Conservation (phyloP, 2,797 vertebrate species). For the Enoplosus armatus region DNA sequence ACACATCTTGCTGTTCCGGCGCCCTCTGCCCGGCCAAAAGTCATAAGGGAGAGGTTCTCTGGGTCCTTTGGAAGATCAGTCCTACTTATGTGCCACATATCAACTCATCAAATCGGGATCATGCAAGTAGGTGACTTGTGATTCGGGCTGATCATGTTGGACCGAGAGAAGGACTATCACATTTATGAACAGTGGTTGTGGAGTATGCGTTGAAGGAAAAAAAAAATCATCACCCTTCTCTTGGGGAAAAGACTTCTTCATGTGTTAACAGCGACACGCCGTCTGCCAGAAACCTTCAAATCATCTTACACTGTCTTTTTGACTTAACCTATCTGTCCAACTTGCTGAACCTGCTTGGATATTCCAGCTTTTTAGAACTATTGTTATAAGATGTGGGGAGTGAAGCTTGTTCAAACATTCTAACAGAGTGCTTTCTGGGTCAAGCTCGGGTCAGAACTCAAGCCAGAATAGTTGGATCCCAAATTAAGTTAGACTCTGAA, state of each 20-base stretch:
- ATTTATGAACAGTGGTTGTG: constrained; percentile 68
- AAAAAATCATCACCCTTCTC: constrained; percentile 30
- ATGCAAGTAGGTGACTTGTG: constrained; percentile 33
- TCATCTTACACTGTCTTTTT: constrained; percentile 50
- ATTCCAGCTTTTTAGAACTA: constrained; percentile 58
- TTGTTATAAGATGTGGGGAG: constrained; percentile 42
- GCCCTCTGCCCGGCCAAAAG: constrained; percentile 75
- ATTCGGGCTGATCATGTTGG: constrained; percentile 61
- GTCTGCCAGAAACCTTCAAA: constrained; percentile 54
- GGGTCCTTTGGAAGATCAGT: constrained; percentile 62
- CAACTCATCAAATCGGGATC: constrained; percentile 36
- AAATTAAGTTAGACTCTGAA: constrained; percentile 31
- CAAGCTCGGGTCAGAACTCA: constrained; percentile 37
- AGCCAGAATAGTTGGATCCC: constrained; percentile 25
- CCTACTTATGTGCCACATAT: constrained; percentile 39
- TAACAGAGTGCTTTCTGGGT: constrained; percentile 24
- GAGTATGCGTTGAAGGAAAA: constrained; percentile 38
- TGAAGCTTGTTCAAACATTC: constrained; percentile 45
- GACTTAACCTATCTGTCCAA: constrained; percentile 40
- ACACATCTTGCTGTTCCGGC: constrained; percentile 87
- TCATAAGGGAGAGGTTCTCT: constrained; percentile 52
- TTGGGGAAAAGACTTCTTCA: constrained; percentile 54
- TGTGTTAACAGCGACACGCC: constrained; percentile 36
- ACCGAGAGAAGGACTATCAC: constrained; percentile 64
- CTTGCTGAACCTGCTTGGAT: constrained; percentile 65